phyloP scores from a whole-genome alignment of 2,797 vertebrate genomes.

The Scolopax rusticola region DNA sequence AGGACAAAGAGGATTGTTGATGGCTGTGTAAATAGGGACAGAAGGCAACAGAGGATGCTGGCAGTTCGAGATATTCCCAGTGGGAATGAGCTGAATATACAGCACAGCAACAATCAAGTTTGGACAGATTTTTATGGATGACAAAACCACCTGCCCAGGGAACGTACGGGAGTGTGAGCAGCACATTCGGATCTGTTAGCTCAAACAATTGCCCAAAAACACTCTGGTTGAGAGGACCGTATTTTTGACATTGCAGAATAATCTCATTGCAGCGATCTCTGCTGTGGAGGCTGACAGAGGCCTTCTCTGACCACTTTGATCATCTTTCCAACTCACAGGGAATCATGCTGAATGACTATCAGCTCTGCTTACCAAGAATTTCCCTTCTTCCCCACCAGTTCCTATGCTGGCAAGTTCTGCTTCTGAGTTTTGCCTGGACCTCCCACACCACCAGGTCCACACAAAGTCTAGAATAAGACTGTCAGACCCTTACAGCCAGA shows the following conservation, averaged over 20 bases:
- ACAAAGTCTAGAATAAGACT: background rate
- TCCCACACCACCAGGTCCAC: background rate
- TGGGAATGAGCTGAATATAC: background rate
- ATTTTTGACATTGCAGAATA: background rate
- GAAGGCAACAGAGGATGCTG: background rate
- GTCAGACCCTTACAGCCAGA: background rate
- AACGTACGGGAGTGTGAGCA: background rate
- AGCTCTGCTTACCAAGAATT: background rate
- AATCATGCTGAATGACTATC: accelerated
- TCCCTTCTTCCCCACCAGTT: background rate
- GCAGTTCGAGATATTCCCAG: background rate
- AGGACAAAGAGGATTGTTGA: background rate
- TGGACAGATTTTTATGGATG: background rate
- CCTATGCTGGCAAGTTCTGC: background rate
- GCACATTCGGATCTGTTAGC: background rate
- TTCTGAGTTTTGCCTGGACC: background rate
- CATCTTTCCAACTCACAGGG: background rate
- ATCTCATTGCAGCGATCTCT: background rate
- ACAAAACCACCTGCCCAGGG: background rate
- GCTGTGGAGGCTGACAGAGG: background rate
- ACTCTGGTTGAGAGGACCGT: background rate
- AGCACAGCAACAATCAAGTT: background rate
- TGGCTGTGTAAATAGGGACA: background rate
- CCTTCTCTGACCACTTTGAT: background rate
- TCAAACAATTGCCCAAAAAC: background rate